Evolutionary conservation across 2,797 vertebrate genomes (phyloP), one percentile per base, ranked within the genome.

Genomic region (Lepidocolaptes lacrymiger): DNA sequence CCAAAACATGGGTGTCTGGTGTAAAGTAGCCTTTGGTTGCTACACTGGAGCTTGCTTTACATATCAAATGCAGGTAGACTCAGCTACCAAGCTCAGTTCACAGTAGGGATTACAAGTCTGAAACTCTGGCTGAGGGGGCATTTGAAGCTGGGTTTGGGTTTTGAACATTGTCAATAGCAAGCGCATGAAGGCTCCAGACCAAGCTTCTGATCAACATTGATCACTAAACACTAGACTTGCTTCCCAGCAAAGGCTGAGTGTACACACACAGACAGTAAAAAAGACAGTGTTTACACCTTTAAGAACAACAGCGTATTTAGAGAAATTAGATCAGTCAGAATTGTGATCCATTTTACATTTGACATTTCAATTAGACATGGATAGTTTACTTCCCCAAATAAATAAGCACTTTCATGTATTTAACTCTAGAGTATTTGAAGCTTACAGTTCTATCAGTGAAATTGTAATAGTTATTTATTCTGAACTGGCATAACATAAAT

Each of bases 271-370:
- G 23, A 58, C 18, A 76, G 16, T 14, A 59, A 79, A 89, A 78
- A 52, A 32, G 4, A 21, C 1, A 61, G n/a, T 16, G 73, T 15
- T 41, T 85, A 41, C 17, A 44, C 23, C 28, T 87, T 91, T 85
- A 71, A 83, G 88, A 73, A 52, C 6, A 71, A 28, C 34, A n/a
- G 10, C 9, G 16, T 71, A 34, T 59, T 85, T 85, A 56, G 80
- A 82, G 52, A 95, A 91, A 88, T 77, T n/a, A 67, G 68, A 83
- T 80, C 61, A 91, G 48, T 71, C 67, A 58, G 44, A 92, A 87
- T 20, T 44, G 4, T 62, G 72, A 89, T 82, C 48, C 27, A 39
- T 84, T 88, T 93, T 92, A 81, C 20, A 49, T 69, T 56, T 89
- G 81, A 56, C 13, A 76, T 87, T 89, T 89, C 52, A 85, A 77